These are phyloP conservation scores for Hirudinaria manillensis DNA, from an alignment of 2,888 invertebrate species.

Conservation along the genomic window DNA sequence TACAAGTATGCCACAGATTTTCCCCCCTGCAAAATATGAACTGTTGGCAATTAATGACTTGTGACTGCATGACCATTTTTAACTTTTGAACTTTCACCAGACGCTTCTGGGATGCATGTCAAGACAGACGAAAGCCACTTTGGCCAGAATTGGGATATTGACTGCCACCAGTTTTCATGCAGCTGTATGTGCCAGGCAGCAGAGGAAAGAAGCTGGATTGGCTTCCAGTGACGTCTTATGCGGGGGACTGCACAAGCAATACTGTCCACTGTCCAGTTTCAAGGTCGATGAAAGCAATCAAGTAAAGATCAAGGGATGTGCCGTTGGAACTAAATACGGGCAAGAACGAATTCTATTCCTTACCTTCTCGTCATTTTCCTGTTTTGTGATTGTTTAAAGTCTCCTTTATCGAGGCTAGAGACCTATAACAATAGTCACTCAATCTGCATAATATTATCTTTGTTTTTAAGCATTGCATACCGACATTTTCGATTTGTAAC, in stretches of 20 bases:
- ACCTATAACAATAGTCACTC: too few relatives aligned
- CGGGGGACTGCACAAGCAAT: constrained; percentile 37
- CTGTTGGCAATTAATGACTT: too few relatives aligned
- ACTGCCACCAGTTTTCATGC: constrained; percentile 96
- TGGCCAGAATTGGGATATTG: constrained; percentile 91
- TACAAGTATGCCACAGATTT: too few relatives aligned
- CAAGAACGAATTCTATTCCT: neutral
- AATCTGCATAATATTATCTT: too few relatives aligned
- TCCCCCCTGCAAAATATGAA: too few relatives aligned
- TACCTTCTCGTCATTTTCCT: neutral
- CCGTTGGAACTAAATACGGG: constrained; percentile 17
- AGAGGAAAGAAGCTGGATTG: constrained; percentile 73
- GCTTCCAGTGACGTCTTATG: constrained; percentile 61
- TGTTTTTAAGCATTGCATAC: too few relatives aligned
- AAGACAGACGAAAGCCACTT: constrained; percentile 83
- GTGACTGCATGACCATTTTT: too few relatives aligned
- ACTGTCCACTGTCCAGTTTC: constrained; percentile 40
- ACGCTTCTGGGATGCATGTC: constrained; percentile 89
- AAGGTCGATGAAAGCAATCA: constrained; percentile 37
- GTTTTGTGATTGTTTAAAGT: neutral
- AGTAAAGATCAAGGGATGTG: constrained; percentile 31
- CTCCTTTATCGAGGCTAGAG: neutral
- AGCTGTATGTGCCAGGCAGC: constrained; percentile 90
- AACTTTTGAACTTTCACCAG: constrained; percentile 58
- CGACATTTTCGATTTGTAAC: too few relatives aligned